Conservation (phyloP, 1,140 invertebrate genomes). For the Sycophaga agraensis region DNA sequence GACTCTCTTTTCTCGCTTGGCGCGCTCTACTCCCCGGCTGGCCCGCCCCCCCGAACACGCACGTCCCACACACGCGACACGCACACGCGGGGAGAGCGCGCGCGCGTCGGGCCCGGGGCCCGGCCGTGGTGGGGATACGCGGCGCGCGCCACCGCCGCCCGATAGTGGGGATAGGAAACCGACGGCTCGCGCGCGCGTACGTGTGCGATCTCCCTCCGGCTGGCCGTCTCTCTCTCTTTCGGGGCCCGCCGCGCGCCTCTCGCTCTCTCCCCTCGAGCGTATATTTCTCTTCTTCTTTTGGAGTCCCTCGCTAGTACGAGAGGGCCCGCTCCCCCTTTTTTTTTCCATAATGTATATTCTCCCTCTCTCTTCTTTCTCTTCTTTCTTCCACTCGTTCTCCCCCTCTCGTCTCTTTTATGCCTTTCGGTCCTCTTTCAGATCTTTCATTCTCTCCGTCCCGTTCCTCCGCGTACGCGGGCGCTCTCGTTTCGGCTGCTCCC, state of each 20-base stretch:
- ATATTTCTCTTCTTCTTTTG: conserved; percentile 30
- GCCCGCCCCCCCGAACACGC: too few species aligned
- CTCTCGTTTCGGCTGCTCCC: not conserved
- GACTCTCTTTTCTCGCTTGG: too few species aligned
- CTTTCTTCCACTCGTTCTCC: conserved; percentile 14
- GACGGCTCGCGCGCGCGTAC: conserved; percentile 8
- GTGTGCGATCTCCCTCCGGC: not conserved
- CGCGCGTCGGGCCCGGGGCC: not conserved
- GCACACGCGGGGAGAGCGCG: not conserved
- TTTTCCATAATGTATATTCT: conserved; percentile 36
- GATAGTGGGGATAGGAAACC: conserved; percentile 15
- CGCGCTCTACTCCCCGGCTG: too few species aligned
- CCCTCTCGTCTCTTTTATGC: conserved; percentile 12
- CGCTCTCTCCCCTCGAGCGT: not conserved
- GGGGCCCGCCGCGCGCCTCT: not conserved
- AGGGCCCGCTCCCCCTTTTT: conserved; percentile 8
- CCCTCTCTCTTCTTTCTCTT: conserved; percentile 23
- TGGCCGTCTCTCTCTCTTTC: not conserved
- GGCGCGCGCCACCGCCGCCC: conserved; percentile 22
- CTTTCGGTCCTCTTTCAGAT: conserved; percentile 22
- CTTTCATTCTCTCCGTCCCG: conserved; percentile 7
- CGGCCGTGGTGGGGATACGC: conserved; percentile 14
- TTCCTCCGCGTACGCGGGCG: not conserved
- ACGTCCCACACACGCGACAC: too few species aligned
- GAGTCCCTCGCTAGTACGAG: not conserved